Conservation (phyloP, 1,140 invertebrate species). For the Diploscapter pachys region DNA sequence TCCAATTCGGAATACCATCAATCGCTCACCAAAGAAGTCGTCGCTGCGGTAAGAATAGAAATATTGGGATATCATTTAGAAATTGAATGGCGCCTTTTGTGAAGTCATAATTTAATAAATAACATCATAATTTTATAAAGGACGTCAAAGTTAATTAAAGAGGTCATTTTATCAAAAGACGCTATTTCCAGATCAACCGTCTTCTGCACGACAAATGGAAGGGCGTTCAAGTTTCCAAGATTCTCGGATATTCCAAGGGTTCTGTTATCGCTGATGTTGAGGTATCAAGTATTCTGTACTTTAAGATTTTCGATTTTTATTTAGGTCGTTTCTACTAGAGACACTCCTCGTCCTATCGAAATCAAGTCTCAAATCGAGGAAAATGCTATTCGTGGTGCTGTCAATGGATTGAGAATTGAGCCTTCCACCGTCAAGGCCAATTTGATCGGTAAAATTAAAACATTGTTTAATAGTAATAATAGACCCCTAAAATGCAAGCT, state of each 20-base stretch:
- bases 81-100: no score
- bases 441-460: slow-evolving; percentile 8
- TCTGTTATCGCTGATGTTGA: slow-evolving; percentile 38
- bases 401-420: slow-evolving; percentile 35
- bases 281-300: no score
- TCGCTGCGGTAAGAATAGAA: slow-evolving; percentile 19
- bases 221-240: slow-evolving; percentile 28
- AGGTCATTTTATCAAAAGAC: no score
- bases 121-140: no score
- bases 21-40: slow-evolving; percentile 35
- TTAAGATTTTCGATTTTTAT: no score
- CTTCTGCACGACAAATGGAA: slow-evolving; percentile 31
- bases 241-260: slow-evolving; percentile 32
- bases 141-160: no score
- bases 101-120: no score
- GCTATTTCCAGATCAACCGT: slow-evolving; percentile 22
- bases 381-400: slow-evolving; percentile 30
- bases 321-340: slow-evolving; percentile 19
- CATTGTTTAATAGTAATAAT: no score
- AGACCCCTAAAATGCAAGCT: no score
- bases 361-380: slow-evolving; percentile 36
- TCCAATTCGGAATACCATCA: slow-evolving; percentile 34
- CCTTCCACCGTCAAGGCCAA: slow-evolving; percentile 34
- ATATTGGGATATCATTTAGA: no score
- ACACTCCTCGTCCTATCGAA: slow-evolving; percentile 31